Evolutionary conservation across 1,140 invertebrate species (phyloP).

Genomic region (Ceratoteleas bidentatus): DNA sequence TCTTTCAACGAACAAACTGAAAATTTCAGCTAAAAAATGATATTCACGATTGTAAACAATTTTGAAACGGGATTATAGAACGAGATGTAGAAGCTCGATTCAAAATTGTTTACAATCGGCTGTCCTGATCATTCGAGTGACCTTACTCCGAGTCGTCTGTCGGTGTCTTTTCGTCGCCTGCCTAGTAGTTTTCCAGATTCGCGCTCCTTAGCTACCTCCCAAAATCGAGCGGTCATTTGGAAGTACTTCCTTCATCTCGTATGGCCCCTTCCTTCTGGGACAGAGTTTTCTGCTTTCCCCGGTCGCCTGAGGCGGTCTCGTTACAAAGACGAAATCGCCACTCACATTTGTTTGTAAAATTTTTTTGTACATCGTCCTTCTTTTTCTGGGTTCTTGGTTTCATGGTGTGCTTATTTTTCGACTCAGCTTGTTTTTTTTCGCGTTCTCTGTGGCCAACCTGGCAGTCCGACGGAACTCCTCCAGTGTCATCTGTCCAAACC

Average conservation of each 20-base stretch:
- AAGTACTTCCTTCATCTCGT: slow-evolving; percentile 56
- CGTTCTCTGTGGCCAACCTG: not conserved
- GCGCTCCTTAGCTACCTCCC: slow-evolving; percentile 59
- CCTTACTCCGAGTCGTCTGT: not conserved
- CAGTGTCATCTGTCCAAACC: not conserved
- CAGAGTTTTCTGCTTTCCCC: slow-evolving; percentile 2
- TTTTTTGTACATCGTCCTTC: too few relatives aligned
- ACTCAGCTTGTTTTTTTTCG: not conserved
- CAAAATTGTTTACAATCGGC: not conserved
- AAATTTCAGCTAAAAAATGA: too few relatives aligned
- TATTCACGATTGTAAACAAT: too few relatives aligned
- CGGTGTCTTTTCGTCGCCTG: not conserved
- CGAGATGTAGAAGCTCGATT: too few relatives aligned
- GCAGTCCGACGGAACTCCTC: not conserved
- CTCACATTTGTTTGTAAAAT: too few relatives aligned
- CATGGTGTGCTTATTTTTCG: not conserved
- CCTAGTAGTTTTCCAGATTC: not conserved
- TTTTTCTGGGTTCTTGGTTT: not conserved
- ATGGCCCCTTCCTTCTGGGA: slow-evolving; percentile 37
- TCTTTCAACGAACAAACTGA: too few relatives aligned
- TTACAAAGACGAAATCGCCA: not conserved
- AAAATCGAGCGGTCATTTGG: slow-evolving; percentile 45
- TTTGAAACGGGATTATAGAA: too few relatives aligned
- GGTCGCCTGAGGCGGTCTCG: not conserved
- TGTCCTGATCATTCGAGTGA: not conserved